phyloP scores from a whole-genome alignment of 2,797 vertebrate species.

The Gymnopithys bicolor region DNA sequence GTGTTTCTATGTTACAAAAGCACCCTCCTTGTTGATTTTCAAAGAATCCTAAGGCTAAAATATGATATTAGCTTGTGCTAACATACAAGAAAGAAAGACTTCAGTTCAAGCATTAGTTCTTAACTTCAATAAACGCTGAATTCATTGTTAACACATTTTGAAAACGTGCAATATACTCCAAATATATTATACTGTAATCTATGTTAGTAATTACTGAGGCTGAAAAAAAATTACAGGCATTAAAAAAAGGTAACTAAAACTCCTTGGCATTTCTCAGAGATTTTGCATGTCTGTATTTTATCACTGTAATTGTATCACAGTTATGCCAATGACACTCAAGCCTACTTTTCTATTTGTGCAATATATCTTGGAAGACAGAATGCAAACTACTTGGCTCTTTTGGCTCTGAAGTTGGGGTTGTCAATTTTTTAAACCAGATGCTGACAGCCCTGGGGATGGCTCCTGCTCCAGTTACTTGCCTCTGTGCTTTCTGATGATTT shows the following conservation, averaged over 20 bases:
- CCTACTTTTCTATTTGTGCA: neutral
- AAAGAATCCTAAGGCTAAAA: neutral
- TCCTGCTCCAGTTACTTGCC: neutral
- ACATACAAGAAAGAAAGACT: neutral
- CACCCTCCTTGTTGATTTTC: neutral
- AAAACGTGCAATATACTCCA: neutral
- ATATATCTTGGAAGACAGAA: slow-evolving; percentile 27
- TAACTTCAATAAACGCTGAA: neutral
- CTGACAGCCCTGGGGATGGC: neutral
- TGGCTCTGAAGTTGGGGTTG: neutral
- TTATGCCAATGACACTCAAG: neutral
- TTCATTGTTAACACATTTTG: neutral
- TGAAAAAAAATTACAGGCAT: neutral
- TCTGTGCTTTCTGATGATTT: neutral
- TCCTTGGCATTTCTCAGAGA: neutral
- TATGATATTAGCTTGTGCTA: neutral
- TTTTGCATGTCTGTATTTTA: slow-evolving; percentile 1
- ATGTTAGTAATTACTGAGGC: neutral
- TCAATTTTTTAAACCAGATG: neutral
- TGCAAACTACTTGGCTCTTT: neutral
- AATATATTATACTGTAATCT: neutral
- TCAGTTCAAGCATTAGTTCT: neutral
- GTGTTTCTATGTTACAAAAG: neutral
- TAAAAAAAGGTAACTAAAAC: neutral
- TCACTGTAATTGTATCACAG: neutral